Base-by-base conservation (phyloP, 2,113 vertebrate species). In the Sylvia atricapilla region DNA sequence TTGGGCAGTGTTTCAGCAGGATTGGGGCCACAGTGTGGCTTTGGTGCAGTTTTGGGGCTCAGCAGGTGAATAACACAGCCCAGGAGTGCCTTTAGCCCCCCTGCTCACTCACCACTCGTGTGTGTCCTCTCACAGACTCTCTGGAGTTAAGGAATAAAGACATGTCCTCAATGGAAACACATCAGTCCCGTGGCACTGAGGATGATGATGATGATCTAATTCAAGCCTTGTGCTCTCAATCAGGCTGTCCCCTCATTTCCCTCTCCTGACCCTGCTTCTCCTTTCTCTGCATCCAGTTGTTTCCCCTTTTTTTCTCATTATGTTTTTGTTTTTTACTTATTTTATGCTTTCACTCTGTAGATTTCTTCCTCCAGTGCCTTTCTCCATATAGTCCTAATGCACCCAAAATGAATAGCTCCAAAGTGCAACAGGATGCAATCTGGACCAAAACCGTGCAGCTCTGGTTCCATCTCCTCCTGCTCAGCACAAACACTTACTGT, bases 41-140 rank as follows among this genome's bases (percentile, higher is more conserved):
- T 11, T 28, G 39, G 56, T 14, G 16, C 46, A 66, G 25, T 35
- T 77, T 24, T 10, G 19, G 49, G n/a, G 56, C 37, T n/a, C 7
- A 1, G 7, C 8, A 17, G 1, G 1, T 4, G 49, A 77, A 13
- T 14, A 11, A 39, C 24, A 13, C 21, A n/a, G 15, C 81, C 25
- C 15, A 21, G 4, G 5, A 39, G 30, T 24, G 49, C 33, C 47
- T 70, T 46, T 2, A 53, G 35, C 58, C 74, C 28, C 82, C 35
- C 35, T 59, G 19, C 27, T 81, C 41, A 55, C 46, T 81, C 31
- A 69, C 15, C 1, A 1, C 6, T 67, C 23, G 7, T 1, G 3
- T 0, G 1, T 27, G 44, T 60, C 31, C 37, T 84, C 55, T 31
- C 55, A 84, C 46, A 93, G 59, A 43, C 4, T 25, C 7, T 8